Conservation (phyloP, 2,113 vertebrate species). For the Chaetops frenatus region DNA sequence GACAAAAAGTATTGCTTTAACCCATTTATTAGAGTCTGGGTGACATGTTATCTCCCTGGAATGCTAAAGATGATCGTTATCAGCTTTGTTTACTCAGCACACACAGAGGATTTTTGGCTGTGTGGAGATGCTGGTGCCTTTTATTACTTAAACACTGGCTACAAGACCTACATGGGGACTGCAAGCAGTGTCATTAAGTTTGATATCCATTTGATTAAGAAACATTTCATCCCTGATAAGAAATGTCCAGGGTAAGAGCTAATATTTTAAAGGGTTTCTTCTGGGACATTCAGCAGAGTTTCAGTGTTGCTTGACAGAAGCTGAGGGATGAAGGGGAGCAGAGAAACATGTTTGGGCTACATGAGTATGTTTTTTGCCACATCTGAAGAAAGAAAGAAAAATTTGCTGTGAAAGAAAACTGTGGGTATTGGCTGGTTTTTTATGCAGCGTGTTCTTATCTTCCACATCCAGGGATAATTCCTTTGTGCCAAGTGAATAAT, state of each 20-base stretch:
- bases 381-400: background rate
- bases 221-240: background rate
- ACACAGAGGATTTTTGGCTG: background rate
- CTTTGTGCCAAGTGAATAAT: background rate
- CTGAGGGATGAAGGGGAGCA: background rate
- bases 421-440: background rate
- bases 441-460: background rate
- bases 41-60: background rate
- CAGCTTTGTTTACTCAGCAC: conserved; percentile 2
- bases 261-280: background rate
- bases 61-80: background rate
- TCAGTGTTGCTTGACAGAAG: background rate
- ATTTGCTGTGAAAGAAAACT: background rate
- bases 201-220: background rate
- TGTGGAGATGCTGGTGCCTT: background rate
- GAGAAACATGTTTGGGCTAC: background rate
- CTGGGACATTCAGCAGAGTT: background rate
- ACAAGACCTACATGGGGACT: background rate
- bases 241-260: background rate
- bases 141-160: background rate
- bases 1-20: background rate
- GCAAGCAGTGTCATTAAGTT: background rate
- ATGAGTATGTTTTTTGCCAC: background rate
- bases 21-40: background rate
- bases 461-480: background rate